These are phyloP conservation scores for Neotoma lepida DNA, from an alignment of 2,113 vertebrate species.

Conservation along the genomic window DNA sequence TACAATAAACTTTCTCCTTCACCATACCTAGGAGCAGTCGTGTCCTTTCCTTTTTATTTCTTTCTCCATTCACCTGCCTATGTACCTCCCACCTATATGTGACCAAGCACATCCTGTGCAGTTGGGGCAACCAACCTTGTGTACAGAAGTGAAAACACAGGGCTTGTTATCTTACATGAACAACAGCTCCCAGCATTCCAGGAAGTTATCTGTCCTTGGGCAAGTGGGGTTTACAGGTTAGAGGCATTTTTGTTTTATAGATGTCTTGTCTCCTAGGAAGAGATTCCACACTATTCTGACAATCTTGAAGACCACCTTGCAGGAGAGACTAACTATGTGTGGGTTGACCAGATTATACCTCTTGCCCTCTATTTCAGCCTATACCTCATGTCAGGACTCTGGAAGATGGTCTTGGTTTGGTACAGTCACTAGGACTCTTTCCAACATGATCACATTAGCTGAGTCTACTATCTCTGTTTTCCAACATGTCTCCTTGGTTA, in stretches of 20 bases:
- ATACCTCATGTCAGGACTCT: not conserved
- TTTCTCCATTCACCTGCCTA: not conserved
- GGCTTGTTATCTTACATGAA: not conserved
- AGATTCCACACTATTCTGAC: not conserved
- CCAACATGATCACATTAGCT: too few species aligned
- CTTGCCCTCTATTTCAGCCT: not conserved
- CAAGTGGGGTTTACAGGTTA: not conserved
- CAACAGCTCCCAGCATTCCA: not conserved
- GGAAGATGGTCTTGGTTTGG: not conserved
- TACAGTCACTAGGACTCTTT: not conserved
- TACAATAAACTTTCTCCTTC: not conserved
- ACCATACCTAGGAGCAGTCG: not conserved
- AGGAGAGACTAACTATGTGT: not conserved
- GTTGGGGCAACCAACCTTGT: not conserved
- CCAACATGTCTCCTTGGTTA: not conserved
- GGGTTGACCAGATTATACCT: not conserved
- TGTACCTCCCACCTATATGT: not conserved
- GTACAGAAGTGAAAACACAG: not conserved
- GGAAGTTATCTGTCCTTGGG: not conserved
- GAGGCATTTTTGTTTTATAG: not conserved
- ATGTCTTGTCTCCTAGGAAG: not conserved
- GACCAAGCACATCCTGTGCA: not conserved
- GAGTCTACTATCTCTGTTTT: not conserved
- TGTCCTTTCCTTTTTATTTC: not conserved
- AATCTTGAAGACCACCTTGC: too few species aligned